Base-by-base conservation (phyloP, 2,113 vertebrate genomes). In the Orycteropus afer region DNA sequence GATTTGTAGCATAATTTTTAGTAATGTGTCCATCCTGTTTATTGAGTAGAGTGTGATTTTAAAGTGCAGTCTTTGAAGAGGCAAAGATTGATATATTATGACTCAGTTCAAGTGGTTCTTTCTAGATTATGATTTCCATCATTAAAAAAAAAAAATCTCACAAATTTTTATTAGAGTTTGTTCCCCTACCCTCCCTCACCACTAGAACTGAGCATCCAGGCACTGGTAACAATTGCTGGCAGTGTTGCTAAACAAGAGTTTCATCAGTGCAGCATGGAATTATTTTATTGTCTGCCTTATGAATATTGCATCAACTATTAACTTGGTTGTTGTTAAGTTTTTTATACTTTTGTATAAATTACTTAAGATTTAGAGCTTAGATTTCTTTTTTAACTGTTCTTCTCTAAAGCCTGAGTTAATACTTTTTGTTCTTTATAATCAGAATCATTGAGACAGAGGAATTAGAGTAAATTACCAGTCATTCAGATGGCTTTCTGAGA, bases 1-100 rank as follows among this genome's bases (percentile, higher is more conserved):
- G 37, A 82, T 90, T 89, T 18, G 79, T 47, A 84, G 42, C 59
- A 37, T 86, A 49, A 74, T 77, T 82, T 95, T 91, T 83, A 81
- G 40, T 86, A 87, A 63, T 59, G 7, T 93, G 7, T 84, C 53
- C 22, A 47, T 27, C 71, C 45, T 69, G 15, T 69, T 74, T 86
- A 69, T 67, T 89, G 22, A 85, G 45, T 37, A 85, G 34, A 78
- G 17, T 27, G 4, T 0, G 69, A 9, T 79, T 86, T 88, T 91
- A n/a, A 90, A 92, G 83, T 27, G 6, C 37, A 29, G 71, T 93
- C 51, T 91, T 67, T 76, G 29, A 10, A 65, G 37, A 91, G 49
- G 3, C 13, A 12, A 86, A 92, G 45, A 69, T 82, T 82, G 32
- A 10, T 65, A 34, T 51, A 32, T 40, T 74, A 65, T 65, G 53